Evolutionary conservation across 2,113 vertebrate genomes (phyloP).

Genomic region (Anolis carolinensis): DNA sequence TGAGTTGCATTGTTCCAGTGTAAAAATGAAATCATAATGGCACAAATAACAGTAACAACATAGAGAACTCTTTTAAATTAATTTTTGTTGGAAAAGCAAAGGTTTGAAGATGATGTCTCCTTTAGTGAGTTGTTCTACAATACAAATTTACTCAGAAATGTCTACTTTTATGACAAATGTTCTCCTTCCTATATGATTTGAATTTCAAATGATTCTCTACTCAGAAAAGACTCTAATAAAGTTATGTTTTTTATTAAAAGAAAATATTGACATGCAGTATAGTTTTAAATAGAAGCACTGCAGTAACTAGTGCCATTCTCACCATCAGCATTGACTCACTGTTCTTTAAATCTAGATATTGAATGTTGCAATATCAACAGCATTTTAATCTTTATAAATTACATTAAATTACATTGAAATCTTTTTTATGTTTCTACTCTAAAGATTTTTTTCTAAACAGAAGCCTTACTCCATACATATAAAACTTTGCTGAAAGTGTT

Average conservation of each 20-base stretch:
- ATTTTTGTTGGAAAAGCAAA: neutral
- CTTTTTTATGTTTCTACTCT: neutral
- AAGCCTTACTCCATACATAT: neutral
- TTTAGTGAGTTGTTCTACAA: neutral
- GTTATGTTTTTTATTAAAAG: neutral
- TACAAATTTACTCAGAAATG: neutral
- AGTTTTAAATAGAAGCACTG: neutral
- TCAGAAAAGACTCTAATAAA: neutral
- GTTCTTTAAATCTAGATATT: neutral
- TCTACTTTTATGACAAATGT: neutral
- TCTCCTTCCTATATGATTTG: neutral
- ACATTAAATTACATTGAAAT: neutral
- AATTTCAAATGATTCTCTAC: neutral
- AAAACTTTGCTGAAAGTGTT: no score
- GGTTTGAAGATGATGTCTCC: neutral
- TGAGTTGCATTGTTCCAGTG: constrained; percentile 62
- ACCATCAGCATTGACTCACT: neutral
- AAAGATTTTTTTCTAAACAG: neutral
- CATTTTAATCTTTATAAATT: neutral
- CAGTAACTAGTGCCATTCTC: neutral
- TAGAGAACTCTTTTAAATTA: neutral
- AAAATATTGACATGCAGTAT: neutral
- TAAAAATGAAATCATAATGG: neutral
- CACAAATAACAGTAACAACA: neutral
- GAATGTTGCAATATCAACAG: neutral